These are phyloP conservation scores for Mesorhabditis spiculigera DNA, from an alignment of 2,888 invertebrate genomes.

Conservation along the genomic window DNA sequence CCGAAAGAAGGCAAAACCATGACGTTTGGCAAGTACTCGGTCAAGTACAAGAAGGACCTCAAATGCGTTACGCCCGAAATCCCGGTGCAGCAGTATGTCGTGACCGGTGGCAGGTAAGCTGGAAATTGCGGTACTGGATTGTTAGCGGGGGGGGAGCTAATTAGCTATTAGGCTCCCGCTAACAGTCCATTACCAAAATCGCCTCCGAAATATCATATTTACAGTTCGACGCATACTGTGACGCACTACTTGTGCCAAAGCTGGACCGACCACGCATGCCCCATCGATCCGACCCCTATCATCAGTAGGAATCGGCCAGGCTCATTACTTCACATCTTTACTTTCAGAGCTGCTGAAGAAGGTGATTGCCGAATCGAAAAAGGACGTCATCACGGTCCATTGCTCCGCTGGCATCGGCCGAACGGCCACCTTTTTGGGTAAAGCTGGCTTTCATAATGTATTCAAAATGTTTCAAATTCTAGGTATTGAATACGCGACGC, in stretches of 20 bases:
- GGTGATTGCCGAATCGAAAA: neutral
- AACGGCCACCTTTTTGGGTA: neutral
- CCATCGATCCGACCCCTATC: neutral
- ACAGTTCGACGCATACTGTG: neutral
- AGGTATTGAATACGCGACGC: neutral
- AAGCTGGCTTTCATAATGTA: neutral
- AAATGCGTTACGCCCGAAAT: neutral
- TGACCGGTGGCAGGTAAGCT: neutral
- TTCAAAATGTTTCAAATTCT: neutral
- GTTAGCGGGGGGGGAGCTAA: too few relatives aligned
- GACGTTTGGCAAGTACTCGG: neutral
- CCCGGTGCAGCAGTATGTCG: neutral
- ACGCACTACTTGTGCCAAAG: neutral
- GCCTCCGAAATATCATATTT: too few relatives aligned
- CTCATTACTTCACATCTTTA: neutral
- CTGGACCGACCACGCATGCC: neutral
- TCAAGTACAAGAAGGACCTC: neutral
- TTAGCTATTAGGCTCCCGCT: too few relatives aligned
- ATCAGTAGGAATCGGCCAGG: neutral
- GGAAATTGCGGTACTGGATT: too few relatives aligned
- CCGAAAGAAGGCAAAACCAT: neutral
- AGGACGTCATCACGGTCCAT: conserved; percentile 1
- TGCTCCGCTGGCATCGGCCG: conserved; percentile 1
- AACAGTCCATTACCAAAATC: too few relatives aligned
- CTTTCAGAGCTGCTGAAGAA: neutral